Conservation (phyloP, 37 sponge, comb jelly and placozoan genomes). For the Agelas oroides region DNA sequence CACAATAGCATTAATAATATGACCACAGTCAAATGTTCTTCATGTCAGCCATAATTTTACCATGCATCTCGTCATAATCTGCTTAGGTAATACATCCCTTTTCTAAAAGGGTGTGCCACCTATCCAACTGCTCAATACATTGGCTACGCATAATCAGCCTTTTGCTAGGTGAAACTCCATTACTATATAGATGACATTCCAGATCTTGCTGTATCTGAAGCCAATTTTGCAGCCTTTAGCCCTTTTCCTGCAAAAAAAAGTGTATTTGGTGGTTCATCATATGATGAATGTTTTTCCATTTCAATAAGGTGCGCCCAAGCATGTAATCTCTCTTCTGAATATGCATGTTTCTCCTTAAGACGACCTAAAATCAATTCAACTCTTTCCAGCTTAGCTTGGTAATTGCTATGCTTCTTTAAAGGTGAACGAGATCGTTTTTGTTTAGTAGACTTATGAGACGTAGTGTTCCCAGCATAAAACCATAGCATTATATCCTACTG, state of each 20-base stretch:
- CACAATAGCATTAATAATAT: too few species aligned
- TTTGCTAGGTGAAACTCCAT: conserved; percentile 7
- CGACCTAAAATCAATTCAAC: too few species aligned
- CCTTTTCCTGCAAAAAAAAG: background rate
- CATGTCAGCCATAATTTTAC: background rate
- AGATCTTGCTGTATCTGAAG: too few species aligned
- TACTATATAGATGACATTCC: too few species aligned
- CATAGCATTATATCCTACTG: too few species aligned
- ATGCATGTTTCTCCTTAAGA: too few species aligned
- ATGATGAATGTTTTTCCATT: conserved; percentile 13
- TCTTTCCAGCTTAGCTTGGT: too few species aligned
- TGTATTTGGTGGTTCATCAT: conserved; percentile 1
- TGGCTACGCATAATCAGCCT: background rate
- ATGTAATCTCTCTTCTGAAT: background rate
- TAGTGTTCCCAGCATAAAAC: too few species aligned
- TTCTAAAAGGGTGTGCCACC: background rate
- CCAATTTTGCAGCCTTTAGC: too few species aligned
- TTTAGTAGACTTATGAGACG: too few species aligned
- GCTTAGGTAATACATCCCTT: background rate
- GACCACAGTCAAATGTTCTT: background rate
- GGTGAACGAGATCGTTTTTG: too few species aligned
- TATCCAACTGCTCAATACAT: background rate
- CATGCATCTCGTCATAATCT: background rate
- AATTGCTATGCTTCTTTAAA: too few species aligned
- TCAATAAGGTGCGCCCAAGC: conserved; percentile 3